Conservation (phyloP, 2,888 invertebrate species). For the Willowsia nigromaculata region DNA sequence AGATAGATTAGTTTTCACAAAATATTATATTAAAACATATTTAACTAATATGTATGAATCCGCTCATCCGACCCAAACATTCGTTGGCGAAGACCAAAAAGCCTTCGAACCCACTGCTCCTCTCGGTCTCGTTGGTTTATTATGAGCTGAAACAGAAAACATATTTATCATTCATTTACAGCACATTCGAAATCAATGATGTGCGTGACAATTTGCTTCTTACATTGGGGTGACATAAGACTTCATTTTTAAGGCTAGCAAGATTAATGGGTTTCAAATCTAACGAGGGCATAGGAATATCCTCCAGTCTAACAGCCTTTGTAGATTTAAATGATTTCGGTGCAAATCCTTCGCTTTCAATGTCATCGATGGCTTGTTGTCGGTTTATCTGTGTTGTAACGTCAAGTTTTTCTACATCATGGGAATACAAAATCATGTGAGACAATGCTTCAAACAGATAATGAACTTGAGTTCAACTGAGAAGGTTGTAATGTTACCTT, state of each 20-base stretch:
- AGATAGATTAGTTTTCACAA: too few species aligned
- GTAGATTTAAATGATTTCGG: constrained; percentile 75
- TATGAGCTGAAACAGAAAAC: constrained; percentile 74
- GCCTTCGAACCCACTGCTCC: constrained; percentile 76
- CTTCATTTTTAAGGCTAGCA: constrained; percentile 76
- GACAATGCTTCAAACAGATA: too few species aligned
- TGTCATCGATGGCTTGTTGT: constrained; percentile 76
- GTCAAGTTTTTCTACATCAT: constrained; percentile 77
- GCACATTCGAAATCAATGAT: not conserved
- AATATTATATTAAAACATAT: not conserved
- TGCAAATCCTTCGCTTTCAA: constrained; percentile 77
- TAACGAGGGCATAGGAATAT: constrained; percentile 77
- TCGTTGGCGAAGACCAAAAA: constrained; percentile 75
- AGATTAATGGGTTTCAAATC: constrained; percentile 77
- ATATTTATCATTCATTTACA: too few species aligned
- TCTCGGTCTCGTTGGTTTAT: constrained; percentile 77
- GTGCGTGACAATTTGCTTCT: constrained; percentile 42
- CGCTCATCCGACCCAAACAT: constrained; percentile 68
- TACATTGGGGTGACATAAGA: constrained; percentile 77
- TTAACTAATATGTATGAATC: constrained; percentile 62
- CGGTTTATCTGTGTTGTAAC: constrained; percentile 74
- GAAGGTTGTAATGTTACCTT: too few species aligned
- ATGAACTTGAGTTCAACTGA: too few species aligned
- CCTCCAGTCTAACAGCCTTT: constrained; percentile 69
- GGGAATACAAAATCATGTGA: too few species aligned